Base-by-base conservation (phyloP, 2,797 vertebrate genomes). In the Salarias fasciatus region DNA sequence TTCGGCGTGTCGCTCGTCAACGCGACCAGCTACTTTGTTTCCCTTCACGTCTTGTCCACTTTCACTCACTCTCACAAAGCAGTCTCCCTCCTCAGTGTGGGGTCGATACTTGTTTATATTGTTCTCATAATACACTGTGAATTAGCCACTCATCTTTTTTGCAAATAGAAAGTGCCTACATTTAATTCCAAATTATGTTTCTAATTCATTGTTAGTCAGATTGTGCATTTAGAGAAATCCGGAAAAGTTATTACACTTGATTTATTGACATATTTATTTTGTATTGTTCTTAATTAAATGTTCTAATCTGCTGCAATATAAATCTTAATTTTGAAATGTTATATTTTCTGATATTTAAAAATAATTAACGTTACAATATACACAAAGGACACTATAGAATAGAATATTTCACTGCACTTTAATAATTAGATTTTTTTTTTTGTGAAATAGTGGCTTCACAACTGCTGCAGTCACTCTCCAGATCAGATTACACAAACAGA, bases 1-100 rank as follows among this genome's bases (percentile, higher is more conserved):
- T 92, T 90, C 69, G 12, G 72, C 79, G 15, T 90, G 86, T 87
- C 84, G 83, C 91, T 91, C 89, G 89, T 91, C 87, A 90, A 68
- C 81, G 56, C 83, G 79, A 76, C 72, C 63, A 70, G 86, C 82
- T 86, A 86, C 86, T 83, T 89, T 74, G 77, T 80, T 86, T 88
- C 44, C 37, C 75, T 78, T 53, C 74, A 55, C 59, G 46, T 80
- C 82, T 81, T 72, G 86, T 89, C 88, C 84, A 87, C 86, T 90
- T 90, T 88, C 83, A 74, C 87, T 89, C 80, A 63, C 74, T 74
- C 78, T 56, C 68, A 69, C 86, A 63, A 83, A 85, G 77, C 65
- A 53, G 47, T 54, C 47, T 57, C 13, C 40, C 58, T 78, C 61
- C 64, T 66, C 47, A 63, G 52, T 50, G 64, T 69, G 59, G 69